Base-by-base conservation (phyloP, 2,797 vertebrate species). In the Capromys pilorides region DNA sequence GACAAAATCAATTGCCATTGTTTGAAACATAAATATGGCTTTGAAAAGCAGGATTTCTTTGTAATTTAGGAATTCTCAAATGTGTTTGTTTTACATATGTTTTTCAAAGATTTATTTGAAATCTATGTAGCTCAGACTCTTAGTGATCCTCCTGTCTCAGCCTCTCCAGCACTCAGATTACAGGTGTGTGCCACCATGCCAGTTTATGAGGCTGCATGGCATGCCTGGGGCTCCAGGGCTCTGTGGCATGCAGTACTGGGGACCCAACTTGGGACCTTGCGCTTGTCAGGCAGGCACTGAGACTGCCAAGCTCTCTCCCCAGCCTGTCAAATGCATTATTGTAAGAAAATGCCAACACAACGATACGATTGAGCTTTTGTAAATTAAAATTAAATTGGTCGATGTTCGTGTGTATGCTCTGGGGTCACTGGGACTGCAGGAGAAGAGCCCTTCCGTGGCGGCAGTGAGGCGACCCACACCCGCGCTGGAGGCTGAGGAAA, bases 331-430 rank as follows among this genome's bases (percentile, higher is more conserved):
- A 75, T 89, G 49, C 24, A 4, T 77, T n/a, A 18, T 81, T 85
- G 28, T 92, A 64, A 77, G 22, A 79, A 12, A 45, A 83, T 80
- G 24, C 19, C 51, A 79, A 49, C 13, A 73, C 75, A 91, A 88
- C 8, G 45, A 45, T 45, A 77, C 54, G 6, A 61, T 61, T 59
- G 82, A 83, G 12, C 66, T 41, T 62, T 91, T 86, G 28, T 73
- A 81, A 88, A 57, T 36, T 61, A 78, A 67, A 95, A 91, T 87
- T 80, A 89, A 78, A 39, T 66, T 19, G 3, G 28, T 80, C n/a
- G 39, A 57, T 73, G 18, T 36, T 49, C 57, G 45, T 9, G 19
- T 77, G 75, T 93, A 19, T 24, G 9, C 28, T 49, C 19, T 41
- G 71, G 39, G 22, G 14, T 75, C 33, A 7, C 7, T 78, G 22